These are phyloP conservation scores for Vireo altiloquus DNA, from an alignment of 2,113 vertebrate genomes.

Conservation along the genomic window DNA sequence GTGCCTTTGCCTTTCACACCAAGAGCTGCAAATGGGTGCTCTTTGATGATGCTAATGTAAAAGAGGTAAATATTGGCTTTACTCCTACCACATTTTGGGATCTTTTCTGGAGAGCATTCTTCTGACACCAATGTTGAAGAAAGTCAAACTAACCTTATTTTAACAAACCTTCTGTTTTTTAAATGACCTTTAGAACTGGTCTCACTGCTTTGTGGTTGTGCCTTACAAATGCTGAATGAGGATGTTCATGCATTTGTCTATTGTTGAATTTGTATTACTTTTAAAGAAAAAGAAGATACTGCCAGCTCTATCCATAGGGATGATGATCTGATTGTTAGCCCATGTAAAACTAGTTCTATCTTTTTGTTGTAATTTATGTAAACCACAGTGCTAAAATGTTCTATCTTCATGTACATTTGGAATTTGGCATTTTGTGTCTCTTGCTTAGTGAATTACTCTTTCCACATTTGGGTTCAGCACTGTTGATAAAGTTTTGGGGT, in stretches of 20 bases:
- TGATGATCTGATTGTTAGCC: background rate
- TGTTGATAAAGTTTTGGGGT: background rate
- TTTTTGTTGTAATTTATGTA: background rate
- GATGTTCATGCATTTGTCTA: background rate
- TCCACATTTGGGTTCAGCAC: background rate
- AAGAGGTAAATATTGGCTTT: conserved; percentile 81
- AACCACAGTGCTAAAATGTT: background rate
- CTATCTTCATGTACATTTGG: background rate
- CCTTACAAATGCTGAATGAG: background rate
- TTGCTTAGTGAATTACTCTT: background rate
- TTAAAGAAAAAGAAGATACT: background rate
- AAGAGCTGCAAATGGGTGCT: conserved; percentile 96
- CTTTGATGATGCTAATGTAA: conserved; percentile 98
- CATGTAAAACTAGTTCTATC: background rate
- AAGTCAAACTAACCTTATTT: background rate
- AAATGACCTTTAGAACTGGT: background rate
- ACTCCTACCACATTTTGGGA: background rate
- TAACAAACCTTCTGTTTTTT: background rate
- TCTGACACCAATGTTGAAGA: background rate
- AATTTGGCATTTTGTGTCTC: background rate
- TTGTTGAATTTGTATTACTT: background rate
- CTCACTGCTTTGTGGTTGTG: background rate
- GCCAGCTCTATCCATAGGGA: background rate
- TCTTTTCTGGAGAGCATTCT: background rate
- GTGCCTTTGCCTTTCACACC: conserved; percentile 94